A percentile compares a stretch with the other conserved stretches of the same genome.
Conservation (phyloP, 2,888 invertebrate species). For the Microctonus aethiopoides region DNA sequence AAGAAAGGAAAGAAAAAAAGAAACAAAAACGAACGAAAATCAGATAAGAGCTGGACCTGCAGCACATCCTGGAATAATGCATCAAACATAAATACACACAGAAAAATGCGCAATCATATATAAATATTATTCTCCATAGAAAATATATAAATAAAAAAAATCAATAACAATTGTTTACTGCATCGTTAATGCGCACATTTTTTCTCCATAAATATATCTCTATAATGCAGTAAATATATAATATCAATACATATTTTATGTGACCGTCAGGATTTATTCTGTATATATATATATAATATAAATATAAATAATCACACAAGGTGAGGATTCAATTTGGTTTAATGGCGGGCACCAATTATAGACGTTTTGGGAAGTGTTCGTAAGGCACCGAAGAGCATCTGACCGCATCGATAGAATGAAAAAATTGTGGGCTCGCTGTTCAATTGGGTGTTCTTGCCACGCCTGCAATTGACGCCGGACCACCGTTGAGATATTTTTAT, state of each 20-base stretch:
- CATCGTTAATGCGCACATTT: no score
- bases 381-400: neutral
- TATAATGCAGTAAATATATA: no score
- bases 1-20: neutral
- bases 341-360: slow-evolving; percentile 32
- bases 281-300: no score
- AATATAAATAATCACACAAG: slow-evolving; percentile 20
- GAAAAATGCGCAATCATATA: no score
- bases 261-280: no score
- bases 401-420: slow-evolving; percentile 18
- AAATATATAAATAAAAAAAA: no score
- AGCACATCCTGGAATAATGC: no score
- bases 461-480: slow-evolving; percentile 35
- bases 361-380: slow-evolving; percentile 14
- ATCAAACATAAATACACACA: no score
- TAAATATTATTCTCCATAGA: no score
- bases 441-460: slow-evolving; percentile 31
- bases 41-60: no score
- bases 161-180: no score
- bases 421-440: slow-evolving; percentile 27
- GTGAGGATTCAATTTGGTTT: slow-evolving; percentile 34
- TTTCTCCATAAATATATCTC: neutral
- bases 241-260: neutral
- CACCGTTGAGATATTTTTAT: slow-evolving; percentile 20
- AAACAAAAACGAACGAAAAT: no score